phyloP scores from a whole-genome alignment of 2,888 invertebrate genomes.

The Tribolium freemani region DNA sequence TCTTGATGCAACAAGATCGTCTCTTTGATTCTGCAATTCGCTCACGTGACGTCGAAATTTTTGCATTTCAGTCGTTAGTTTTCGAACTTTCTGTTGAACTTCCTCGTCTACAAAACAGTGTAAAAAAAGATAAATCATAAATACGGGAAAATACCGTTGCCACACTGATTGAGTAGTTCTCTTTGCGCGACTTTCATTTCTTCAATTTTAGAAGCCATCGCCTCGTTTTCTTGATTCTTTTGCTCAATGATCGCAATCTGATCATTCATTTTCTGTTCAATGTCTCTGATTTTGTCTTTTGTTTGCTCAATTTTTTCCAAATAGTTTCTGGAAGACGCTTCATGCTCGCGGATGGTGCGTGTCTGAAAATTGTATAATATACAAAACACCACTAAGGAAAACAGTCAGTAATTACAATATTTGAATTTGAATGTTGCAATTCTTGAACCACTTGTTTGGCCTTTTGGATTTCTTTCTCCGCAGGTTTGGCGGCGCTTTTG shows the following conservation, averaged over 20 bases:
- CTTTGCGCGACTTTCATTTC: conserved; percentile 70
- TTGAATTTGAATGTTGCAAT: conserved; percentile 56
- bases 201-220: conserved; percentile 69
- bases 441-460: conserved; percentile 61
- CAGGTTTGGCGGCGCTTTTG: conserved; percentile 68
- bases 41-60: conserved; percentile 67
- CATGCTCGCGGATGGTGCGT: conserved; percentile 64
- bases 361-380: conserved; percentile 60
- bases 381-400: not conserved
- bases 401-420: conserved; percentile 52
- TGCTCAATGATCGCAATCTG: conserved; percentile 70
- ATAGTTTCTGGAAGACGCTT: conserved; percentile 65
- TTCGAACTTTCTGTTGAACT: conserved; percentile 52
- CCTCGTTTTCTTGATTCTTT: conserved; percentile 70
- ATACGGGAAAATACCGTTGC: conserved; percentile 67
- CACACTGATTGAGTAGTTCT: conserved; percentile 68
- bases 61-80: conserved; percentile 65
- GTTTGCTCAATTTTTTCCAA: conserved; percentile 63
- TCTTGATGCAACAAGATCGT: conserved; percentile 66
- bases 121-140: not conserved
- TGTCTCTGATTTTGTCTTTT: conserved; percentile 66
- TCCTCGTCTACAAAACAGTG: conserved; percentile 30
- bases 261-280: conserved; percentile 65
- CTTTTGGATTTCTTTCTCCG: conserved; percentile 68
- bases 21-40: conserved; percentile 67